Conservation (phyloP, 2,888 invertebrate species). For the Apodemia duryi region DNA sequence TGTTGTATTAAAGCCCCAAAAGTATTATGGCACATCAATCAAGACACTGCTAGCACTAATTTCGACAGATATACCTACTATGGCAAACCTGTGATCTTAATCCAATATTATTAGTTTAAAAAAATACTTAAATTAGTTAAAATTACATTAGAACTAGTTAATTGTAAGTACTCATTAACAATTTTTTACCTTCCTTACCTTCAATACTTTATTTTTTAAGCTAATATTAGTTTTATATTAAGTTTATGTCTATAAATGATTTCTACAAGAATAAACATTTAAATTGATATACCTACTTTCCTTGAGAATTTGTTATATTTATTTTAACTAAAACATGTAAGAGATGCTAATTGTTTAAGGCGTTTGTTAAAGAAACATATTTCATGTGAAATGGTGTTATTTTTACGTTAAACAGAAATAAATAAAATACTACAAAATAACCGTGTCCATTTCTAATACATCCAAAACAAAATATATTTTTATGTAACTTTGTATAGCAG, state of each 20-base stretch:
- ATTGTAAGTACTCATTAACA: not conserved
- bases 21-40: too few relatives aligned
- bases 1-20: too few relatives aligned
- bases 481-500: too few relatives aligned
- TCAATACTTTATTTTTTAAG: too few relatives aligned
- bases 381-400: slow-evolving; percentile 30
- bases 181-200: too few relatives aligned
- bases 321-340: slow-evolving; percentile 1
- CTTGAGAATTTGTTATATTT: not conserved
- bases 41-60: too few relatives aligned
- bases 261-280: not conserved
- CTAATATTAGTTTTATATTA: not conserved
- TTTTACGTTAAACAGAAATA: not conserved
- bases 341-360: slow-evolving; percentile 26
- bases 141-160: too few relatives aligned
- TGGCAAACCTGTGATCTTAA: slow-evolving; percentile 1
- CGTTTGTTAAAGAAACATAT: slow-evolving; percentile 55
- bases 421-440: not conserved
- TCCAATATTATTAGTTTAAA: slow-evolving; percentile 9
- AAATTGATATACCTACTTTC: not conserved
- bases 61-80: not conserved
- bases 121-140: not conserved
- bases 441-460: not conserved
- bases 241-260: not conserved
- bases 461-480: too few relatives aligned